Evolutionary conservation across 2,113 vertebrate genomes (phyloP).

Genomic region (Hassar affinis): DNA sequence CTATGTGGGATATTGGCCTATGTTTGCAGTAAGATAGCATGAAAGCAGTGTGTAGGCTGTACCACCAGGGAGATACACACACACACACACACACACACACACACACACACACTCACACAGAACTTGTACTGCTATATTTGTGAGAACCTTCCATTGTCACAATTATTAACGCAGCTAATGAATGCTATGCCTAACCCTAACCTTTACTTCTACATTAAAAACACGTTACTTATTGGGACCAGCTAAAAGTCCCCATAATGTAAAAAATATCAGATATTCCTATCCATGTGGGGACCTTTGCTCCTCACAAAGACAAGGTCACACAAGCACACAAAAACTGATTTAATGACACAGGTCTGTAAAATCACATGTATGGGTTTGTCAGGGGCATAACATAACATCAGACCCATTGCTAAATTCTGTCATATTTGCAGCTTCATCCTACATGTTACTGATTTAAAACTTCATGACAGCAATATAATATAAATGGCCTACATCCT

Average conservation of each 20-base stretch:
- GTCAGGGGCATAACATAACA: slow-evolving; percentile 18
- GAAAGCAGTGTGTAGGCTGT: slow-evolving; percentile 43
- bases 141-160: too few relatives aligned
- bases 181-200: too few relatives aligned
- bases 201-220: too few relatives aligned
- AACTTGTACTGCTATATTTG: too few relatives aligned
- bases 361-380: slow-evolving; percentile 20
- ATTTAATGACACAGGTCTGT: slow-evolving; percentile 25
- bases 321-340: background rate
- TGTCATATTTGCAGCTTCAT: slow-evolving; percentile 13
- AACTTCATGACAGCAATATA: background rate
- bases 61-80: slow-evolving; percentile 30
- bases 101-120: slow-evolving; percentile 3
- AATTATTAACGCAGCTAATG: too few relatives aligned
- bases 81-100: slow-evolving; percentile 10
- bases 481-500: background rate
- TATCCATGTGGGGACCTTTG: too few relatives aligned
- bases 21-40: slow-evolving; percentile 30
- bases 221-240: too few relatives aligned
- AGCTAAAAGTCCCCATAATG: too few relatives aligned
- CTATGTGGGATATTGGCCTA: slow-evolving; percentile 10
- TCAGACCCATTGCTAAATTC: slow-evolving; percentile 12
- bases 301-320: too few relatives aligned
- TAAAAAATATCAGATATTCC: too few relatives aligned
- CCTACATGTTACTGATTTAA: slow-evolving; percentile 6